Evolutionary conservation across 2,797 vertebrate species (phyloP).

Genomic region (Cygnus olor): DNA sequence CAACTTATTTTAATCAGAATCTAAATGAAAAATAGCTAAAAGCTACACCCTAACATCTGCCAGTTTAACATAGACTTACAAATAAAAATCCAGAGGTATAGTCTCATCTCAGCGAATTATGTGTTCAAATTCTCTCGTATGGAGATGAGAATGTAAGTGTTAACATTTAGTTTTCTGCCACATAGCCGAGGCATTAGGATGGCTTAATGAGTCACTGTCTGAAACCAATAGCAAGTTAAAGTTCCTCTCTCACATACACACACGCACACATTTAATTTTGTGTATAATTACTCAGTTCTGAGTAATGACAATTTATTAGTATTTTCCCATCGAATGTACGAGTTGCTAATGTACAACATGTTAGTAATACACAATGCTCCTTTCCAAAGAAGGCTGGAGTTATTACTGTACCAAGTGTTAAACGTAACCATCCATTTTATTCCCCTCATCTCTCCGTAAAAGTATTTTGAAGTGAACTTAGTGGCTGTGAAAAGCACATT

Average conservation of each 20-base stretch:
- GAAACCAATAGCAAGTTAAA: conserved; percentile 53
- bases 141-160: conserved; percentile 62
- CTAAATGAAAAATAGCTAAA: conserved; percentile 72
- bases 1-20: conserved; percentile 78
- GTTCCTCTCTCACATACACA: conserved; percentile 16
- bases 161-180: conserved; percentile 48
- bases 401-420: not conserved
- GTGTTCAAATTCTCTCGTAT: conserved; percentile 68
- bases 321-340: not conserved
- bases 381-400: conserved; percentile 5
- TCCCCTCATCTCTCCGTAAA: not conserved
- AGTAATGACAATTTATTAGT: conserved; percentile 48
- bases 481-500: conserved; percentile 15
- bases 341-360: not conserved
- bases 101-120: conserved; percentile 75
- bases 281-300: conserved; percentile 53
- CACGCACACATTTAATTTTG: conserved; percentile 11
- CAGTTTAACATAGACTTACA: conserved; percentile 75
- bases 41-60: conserved; percentile 76
- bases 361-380: not conserved
- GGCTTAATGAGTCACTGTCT: conserved; percentile 60
- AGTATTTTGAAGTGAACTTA: conserved; percentile 12
- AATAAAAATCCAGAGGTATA: conserved; percentile 77
- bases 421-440: not conserved
- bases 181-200: conserved; percentile 47